Conservation (phyloP, 2,888 invertebrate species). For the Coelogynopora nodosa region DNA sequence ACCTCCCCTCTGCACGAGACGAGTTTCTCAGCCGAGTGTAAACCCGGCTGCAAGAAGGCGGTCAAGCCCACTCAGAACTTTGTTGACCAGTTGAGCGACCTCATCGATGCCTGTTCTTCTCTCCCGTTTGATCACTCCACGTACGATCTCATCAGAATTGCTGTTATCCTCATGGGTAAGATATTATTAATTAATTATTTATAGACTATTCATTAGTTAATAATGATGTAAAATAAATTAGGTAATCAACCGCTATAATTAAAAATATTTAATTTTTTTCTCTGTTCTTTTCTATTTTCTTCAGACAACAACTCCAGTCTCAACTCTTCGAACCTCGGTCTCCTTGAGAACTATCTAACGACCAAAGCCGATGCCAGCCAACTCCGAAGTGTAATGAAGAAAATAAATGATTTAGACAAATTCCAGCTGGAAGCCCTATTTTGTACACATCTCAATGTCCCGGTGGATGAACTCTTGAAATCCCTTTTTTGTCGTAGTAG, state of each 20-base stretch:
- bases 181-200: neutral
- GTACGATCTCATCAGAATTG: constrained; percentile 3
- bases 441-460: neutral
- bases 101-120: neutral
- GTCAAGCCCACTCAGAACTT: neutral
- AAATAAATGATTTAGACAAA: neutral
- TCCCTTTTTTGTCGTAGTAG: neutral
- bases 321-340: neutral
- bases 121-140: neutral
- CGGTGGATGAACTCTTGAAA: constrained; percentile 12
- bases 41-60: neutral
- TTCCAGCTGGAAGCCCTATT: neutral
- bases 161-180: constrained; percentile 18
- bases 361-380: constrained; percentile 3
- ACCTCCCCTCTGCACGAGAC: constrained; percentile 13
- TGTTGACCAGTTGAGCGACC: neutral
- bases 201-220: neutral
- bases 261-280: neutral
- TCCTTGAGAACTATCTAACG: constrained; percentile 8
- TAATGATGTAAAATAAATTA: too few relatives aligned
- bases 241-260: neutral
- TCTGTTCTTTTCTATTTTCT: neutral
- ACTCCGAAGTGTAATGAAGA: neutral
- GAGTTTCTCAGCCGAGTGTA: neutral
- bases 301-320: constrained; percentile 2